Conservation (phyloP, 2,113 vertebrate species). For the Tylochromis polylepis region DNA sequence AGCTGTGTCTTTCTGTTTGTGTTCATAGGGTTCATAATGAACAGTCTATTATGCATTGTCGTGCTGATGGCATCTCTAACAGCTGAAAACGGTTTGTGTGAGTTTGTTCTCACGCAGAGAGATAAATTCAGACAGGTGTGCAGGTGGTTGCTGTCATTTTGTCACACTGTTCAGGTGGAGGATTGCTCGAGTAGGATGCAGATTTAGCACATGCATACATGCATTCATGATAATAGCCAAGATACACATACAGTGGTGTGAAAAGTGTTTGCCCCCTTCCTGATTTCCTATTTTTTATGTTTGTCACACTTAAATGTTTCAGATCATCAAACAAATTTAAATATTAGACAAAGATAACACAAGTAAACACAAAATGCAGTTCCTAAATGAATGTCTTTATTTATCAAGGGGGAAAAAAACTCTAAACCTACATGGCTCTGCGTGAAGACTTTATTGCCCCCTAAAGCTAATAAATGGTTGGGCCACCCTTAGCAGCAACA, state of each 20-base stretch:
- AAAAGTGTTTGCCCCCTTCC: background rate
- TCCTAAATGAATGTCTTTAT: background rate
- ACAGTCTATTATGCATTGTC: background rate
- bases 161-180: background rate
- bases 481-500: background rate
- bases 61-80: slow-evolving; percentile 7
- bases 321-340: background rate
- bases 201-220: background rate
- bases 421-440: background rate
- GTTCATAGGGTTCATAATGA: slow-evolving; percentile 18
- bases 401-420: background rate
- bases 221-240: background rate
- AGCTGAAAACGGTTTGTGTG: background rate
- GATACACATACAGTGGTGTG: background rate
- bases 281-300: background rate
- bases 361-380: too few species aligned
- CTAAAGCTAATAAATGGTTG: background rate
- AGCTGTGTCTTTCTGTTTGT: background rate
- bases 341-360: background rate
- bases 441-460: background rate
- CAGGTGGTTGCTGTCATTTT: background rate
- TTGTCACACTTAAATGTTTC: background rate
- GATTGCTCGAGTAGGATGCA: background rate
- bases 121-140: slow-evolving; percentile 8
- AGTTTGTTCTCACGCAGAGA: slow-evolving; percentile 17